phyloP scores from a whole-genome alignment of 2,113 vertebrate genomes.

The Nycticorax nycticorax region DNA sequence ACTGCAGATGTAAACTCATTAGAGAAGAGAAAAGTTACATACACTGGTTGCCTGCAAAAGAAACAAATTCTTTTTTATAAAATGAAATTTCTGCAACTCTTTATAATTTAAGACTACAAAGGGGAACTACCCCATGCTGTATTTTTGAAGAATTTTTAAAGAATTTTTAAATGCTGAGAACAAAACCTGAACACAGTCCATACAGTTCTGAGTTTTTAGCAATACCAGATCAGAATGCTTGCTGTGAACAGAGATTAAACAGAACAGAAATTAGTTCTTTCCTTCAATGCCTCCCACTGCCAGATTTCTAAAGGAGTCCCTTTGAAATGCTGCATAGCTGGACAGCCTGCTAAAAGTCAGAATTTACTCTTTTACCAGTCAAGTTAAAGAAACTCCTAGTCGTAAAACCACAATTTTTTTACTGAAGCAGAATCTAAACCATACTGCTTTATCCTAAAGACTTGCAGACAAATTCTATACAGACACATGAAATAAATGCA shows the following conservation, averaged over 20 bases:
- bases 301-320: neutral
- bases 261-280: neutral
- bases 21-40: neutral
- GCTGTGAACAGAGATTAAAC: neutral
- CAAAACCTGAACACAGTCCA: neutral
- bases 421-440: neutral
- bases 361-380: neutral
- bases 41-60: rapidly evolving
- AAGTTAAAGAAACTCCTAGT: neutral
- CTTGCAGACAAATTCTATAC: neutral
- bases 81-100: neutral
- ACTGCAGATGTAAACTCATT: neutral
- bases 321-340: neutral
- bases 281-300: neutral
- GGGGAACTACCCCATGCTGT: rapidly evolving
- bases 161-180: neutral
- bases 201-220: neutral
- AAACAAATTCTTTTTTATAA: neutral
- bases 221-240: neutral
- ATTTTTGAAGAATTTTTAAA: neutral
- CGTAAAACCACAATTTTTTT: neutral
- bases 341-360: neutral
- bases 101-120: neutral
- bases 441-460: neutral
- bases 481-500: neutral